Conservation (phyloP, 1,140 invertebrate species). For the Pachypsylla venusta region DNA sequence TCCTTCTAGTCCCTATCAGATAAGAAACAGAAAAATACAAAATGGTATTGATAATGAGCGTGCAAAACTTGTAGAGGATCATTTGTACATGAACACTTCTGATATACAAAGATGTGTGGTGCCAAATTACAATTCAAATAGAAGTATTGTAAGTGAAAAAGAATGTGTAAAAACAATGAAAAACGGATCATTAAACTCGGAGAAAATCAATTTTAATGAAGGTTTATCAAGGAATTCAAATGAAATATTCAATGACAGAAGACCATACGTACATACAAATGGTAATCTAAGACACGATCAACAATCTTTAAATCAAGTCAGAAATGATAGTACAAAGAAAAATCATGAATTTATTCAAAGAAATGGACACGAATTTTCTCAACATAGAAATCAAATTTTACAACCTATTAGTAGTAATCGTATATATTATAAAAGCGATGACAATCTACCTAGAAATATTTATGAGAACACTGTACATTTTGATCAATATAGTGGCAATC, state of each 20-base stretch:
- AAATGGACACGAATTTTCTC: neutral
- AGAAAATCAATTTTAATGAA: too few species aligned
- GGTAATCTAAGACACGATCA: too few species aligned
- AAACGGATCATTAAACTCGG: too few species aligned
- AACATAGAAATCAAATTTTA: neutral
- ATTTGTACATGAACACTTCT: neutral
- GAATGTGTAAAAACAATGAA: slow-evolving; percentile 1
- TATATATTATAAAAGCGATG: neutral
- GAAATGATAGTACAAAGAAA: neutral
- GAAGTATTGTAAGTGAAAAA: neutral
- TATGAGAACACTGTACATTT: neutral
- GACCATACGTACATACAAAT: too few species aligned
- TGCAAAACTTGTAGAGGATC: neutral
- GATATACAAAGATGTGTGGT: neutral
- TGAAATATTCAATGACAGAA: too few species aligned
- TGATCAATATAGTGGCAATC: neutral
- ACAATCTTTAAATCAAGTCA: too few species aligned
- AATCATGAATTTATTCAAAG: neutral
- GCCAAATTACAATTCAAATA: too few species aligned
- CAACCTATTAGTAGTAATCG: neutral
- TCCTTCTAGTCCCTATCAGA: slow-evolving; percentile 4
- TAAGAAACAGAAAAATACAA: neutral
- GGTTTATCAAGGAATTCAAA: too few species aligned
- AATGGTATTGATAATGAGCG: neutral
- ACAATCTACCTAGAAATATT: neutral